Percentiles rank a stretch among this genome's conserved stretches.
phyloP scores from a whole-genome alignment of 2,113 vertebrate genomes.

The Silurus glanis region DNA sequence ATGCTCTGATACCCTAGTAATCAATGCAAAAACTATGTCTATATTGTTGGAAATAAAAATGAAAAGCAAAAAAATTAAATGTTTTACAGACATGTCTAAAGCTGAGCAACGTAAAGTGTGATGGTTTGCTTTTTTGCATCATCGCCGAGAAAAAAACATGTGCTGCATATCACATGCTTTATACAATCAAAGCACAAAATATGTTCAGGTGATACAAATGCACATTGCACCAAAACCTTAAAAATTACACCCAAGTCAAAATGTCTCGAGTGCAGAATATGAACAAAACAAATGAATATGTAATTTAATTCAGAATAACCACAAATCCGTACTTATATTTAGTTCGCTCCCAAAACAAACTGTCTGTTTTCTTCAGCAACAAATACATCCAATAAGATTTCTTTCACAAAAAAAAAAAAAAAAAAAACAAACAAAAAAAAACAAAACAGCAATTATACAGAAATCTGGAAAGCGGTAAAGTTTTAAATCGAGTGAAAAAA shows the following conservation, averaged over 20 bases:
- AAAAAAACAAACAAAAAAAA: rapidly evolving
- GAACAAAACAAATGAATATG: too few species aligned
- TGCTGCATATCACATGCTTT: not conserved
- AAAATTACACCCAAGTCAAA: not conserved
- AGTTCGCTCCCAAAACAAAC: not conserved
- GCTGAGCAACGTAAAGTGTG: not conserved
- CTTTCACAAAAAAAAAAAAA: too few species aligned
- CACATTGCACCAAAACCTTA: not conserved
- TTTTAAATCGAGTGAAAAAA: not conserved
- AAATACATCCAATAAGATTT: too few species aligned
- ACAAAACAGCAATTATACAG: not conserved
- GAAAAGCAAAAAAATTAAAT: not conserved
- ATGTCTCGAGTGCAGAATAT: not conserved
- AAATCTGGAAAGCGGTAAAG: not conserved
- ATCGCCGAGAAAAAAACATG: not conserved
- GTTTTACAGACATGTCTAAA: not conserved
- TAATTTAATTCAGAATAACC: too few species aligned
- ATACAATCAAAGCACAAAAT: not conserved
- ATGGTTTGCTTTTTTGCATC: not conserved
- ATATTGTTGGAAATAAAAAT: not conserved
- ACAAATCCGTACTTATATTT: too few species aligned
- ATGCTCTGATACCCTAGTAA: not conserved
- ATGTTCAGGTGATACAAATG: not conserved
- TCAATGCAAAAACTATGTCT: not conserved
- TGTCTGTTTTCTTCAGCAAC: too few species aligned